phyloP scores from a whole-genome alignment of 2,888 invertebrate genomes.

The Chrysolina americana region DNA sequence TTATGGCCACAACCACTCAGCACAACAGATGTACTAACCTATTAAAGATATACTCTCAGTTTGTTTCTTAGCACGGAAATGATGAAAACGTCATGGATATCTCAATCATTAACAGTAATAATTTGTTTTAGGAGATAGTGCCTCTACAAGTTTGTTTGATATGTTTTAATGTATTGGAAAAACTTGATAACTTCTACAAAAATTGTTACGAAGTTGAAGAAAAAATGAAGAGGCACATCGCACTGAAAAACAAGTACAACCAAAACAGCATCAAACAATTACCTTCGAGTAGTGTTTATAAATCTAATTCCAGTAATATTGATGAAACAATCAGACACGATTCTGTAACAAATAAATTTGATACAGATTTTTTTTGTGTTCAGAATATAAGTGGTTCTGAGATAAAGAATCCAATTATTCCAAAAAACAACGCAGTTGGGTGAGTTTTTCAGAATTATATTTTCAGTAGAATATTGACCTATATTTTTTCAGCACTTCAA shows the following conservation, averaged over 20 bases:
- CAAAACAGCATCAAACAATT: background rate
- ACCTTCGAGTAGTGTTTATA: slow-evolving; percentile 5
- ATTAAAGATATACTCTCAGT: too few relatives aligned
- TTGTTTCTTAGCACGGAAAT: too few relatives aligned
- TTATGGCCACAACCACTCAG: too few relatives aligned
- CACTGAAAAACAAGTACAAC: slow-evolving; percentile 8
- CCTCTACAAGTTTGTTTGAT: slow-evolving; percentile 24
- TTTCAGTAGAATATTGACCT: background rate
- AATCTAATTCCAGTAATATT: background rate
- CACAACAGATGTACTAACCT: too few relatives aligned
- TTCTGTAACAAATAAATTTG: background rate
- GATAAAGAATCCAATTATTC: background rate
- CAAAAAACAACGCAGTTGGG: background rate
- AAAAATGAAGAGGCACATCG: slow-evolving; percentile 20
- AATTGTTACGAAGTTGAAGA: slow-evolving; percentile 27
- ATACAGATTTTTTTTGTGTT: background rate
- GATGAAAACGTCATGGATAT: background rate
- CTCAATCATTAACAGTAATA: background rate
- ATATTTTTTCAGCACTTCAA: slow-evolving; percentile 20
- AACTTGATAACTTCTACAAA: slow-evolving; percentile 13
- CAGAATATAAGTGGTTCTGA: background rate
- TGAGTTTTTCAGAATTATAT: background rate
- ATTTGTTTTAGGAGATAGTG: slow-evolving; percentile 18
- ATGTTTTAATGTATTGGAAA: slow-evolving; percentile 26
- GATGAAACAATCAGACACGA: background rate